phyloP scores from a whole-genome alignment of 2,797 vertebrate species.

The Botia kubotai region DNA sequence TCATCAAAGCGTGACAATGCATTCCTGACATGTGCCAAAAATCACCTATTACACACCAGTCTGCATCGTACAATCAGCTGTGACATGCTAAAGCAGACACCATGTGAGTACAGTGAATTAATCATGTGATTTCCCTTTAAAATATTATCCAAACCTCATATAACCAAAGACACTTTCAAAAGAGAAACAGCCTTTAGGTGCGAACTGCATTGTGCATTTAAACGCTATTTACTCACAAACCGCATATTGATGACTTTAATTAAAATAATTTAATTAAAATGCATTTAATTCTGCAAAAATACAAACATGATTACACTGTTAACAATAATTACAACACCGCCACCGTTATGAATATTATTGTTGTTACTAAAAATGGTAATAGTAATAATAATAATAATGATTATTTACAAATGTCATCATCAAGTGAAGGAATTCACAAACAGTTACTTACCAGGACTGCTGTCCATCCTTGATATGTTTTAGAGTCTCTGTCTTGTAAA shows the following conservation, averaged over 20 bases:
- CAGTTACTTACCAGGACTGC: conserved; percentile 73
- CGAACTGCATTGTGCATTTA: neutral
- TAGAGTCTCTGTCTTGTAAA: conserved; percentile 30
- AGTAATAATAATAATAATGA: conserved; percentile 49
- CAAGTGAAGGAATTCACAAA: neutral
- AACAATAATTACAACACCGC: no score
- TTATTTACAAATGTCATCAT: neutral
- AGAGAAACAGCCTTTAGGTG: neutral
- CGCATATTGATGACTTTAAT: no score
- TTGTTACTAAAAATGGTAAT: conserved; percentile 13
- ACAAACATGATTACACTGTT: neutral
- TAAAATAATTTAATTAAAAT: neutral
- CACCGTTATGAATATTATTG: neutral
- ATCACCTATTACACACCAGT: neutral
- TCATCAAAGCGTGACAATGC: conserved; percentile 13
- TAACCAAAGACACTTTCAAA: neutral
- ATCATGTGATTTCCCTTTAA: neutral
- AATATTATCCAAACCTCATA: neutral
- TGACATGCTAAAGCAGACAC: neutral
- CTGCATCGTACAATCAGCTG: neutral
- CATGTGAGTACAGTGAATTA: neutral
- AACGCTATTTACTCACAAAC: neutral
- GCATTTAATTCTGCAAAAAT: conserved; percentile 42
- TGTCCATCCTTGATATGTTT: conserved; percentile 73
- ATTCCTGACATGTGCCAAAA: conserved; percentile 12